Evolutionary conservation across 2,113 vertebrate species (phyloP), one percentile per base, ranked within the genome.

Genomic region (Hydropotes inermis): DNA sequence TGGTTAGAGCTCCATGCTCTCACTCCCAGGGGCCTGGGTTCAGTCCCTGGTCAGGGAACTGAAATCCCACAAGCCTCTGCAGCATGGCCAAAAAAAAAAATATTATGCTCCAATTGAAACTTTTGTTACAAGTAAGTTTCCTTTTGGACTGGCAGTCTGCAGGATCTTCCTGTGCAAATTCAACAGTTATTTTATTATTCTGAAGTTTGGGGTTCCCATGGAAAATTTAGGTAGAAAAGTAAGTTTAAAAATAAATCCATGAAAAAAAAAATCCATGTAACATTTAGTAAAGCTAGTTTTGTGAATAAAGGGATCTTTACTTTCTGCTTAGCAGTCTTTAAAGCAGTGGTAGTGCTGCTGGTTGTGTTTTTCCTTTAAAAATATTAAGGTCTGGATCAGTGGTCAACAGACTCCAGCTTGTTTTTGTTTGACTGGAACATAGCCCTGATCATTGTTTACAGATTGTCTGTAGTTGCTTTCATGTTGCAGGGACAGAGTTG

Each of bases 201-300:
- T 91, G 83, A 97, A 97, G 36, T 57, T 90, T 93, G 52, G 33
- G 33, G 9, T 55, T 93, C 27, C 23, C 84, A 6, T 91, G 21
- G 55, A 92, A 92, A 94, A 83, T 84, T 89, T 83, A 82, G 67
- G 33, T 91, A 55, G 58, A 84, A 30, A 96, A 88, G 14, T 87
- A 15, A 58, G 23, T 94, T 95, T 33, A 11, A 28, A 94, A 85
- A 36, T 74, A 94, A 92, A 89, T 82, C n/a, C 21, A 33, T 90
- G 7, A 50, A 7, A n/a, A 94, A 85, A 36, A 39, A 94, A 92
- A 89, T 86, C n/a, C 21, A 33, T 90, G 7, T 89, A 81, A 36
- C 74, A 52, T 58, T 97, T 81, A 81, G 23, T 93, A 93, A 60
- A 88, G 9, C 61, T 91, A 50, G 27, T 98, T 97, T 97, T 6